phyloP scores from a whole-genome alignment of 2,113 vertebrate genomes.

The Ceyx melanurus region DNA sequence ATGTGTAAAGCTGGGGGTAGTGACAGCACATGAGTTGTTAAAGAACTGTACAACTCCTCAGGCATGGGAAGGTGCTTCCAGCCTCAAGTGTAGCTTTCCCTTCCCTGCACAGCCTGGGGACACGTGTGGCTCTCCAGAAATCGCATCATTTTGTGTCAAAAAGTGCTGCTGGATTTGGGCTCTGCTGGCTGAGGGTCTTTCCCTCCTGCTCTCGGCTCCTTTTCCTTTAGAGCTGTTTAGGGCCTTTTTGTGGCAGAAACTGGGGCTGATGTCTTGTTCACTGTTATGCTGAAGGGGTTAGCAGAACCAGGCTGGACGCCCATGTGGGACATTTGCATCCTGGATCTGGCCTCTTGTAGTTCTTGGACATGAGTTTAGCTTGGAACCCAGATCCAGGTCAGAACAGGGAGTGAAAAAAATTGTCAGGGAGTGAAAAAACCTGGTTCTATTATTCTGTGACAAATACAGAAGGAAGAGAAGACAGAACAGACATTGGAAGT shows the following conservation, averaged over 20 bases:
- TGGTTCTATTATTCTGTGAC: background rate
- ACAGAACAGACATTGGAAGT: background rate
- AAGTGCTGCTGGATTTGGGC: background rate
- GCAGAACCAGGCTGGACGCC: background rate
- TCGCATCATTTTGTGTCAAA: accelerated
- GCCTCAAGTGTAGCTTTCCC: background rate
- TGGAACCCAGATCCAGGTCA: background rate
- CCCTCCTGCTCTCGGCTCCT: background rate
- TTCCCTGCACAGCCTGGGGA: background rate
- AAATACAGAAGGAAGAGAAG: background rate
- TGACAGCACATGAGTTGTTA: background rate
- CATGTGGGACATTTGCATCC: background rate
- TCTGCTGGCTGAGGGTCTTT: background rate
- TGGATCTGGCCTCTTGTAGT: background rate
- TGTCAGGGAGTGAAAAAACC: background rate
- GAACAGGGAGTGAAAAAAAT: background rate
- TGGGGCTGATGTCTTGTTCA: accelerated
- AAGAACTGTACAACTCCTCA: background rate
- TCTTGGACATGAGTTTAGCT: accelerated
- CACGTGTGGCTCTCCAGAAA: background rate
- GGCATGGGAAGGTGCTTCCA: background rate
- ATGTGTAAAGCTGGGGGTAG: background rate
- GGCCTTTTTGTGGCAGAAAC: background rate
- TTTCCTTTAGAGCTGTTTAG: background rate
- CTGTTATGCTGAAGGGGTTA: background rate